phyloP scores from a whole-genome alignment of 1,140 invertebrate genomes.

The Octopus sinensis region DNA sequence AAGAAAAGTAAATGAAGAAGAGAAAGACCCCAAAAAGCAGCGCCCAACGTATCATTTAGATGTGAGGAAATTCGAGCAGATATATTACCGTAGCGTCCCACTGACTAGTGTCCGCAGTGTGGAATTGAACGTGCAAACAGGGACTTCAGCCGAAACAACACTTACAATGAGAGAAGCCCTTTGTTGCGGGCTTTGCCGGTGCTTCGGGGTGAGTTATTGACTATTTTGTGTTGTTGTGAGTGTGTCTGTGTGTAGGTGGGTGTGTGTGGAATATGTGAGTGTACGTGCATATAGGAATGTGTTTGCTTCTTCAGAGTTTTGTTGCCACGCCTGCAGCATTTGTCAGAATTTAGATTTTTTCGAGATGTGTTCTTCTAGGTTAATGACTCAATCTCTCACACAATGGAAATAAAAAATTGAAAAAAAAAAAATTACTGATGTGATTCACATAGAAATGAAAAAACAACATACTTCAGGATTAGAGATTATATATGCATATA shows the following conservation, averaged over 20 bases:
- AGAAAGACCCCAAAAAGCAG: background rate
- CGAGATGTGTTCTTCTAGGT: no score
- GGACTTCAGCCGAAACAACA: conserved; percentile 38
- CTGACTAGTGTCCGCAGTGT: conserved; percentile 43
- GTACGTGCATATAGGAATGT: background rate
- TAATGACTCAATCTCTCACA: no score
- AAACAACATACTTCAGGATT: no score
- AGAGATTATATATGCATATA: no score
- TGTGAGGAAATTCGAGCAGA: conserved; percentile 34
- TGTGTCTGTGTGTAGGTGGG: background rate
- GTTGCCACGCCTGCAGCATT: no score
- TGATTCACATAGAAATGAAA: no score
- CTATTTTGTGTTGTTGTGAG: background rate
- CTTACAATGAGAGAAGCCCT: conserved; percentile 25
- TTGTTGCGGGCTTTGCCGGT: conserved; percentile 38
- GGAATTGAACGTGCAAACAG: conserved; percentile 35
- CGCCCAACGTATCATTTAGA: conserved; percentile 33
- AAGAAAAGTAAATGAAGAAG: background rate
- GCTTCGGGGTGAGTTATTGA: conserved; percentile 32
- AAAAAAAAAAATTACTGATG: no score
- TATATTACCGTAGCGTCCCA: conserved; percentile 41
- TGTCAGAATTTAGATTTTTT: no score
- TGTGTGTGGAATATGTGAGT: background rate
- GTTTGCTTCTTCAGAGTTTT: no score
- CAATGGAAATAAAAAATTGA: no score